These are phyloP conservation scores for Recurvirostra avosetta DNA, from an alignment of 2,113 vertebrate genomes.

Conservation along the genomic window DNA sequence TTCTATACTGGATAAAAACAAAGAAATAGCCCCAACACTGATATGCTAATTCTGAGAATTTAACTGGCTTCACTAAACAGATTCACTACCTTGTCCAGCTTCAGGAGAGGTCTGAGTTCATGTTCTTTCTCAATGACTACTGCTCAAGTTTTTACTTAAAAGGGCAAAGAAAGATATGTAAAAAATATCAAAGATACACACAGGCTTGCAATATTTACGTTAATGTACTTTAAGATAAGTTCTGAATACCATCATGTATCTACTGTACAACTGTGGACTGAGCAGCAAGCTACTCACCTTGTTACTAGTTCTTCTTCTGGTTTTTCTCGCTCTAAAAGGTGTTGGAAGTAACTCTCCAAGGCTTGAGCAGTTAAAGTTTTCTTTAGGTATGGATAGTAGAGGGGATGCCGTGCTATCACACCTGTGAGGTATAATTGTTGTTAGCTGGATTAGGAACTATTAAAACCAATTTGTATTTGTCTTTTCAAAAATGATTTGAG, in stretches of 20 bases:
- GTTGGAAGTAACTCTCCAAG: conserved; percentile 80
- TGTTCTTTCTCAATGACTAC: background rate
- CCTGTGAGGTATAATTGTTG: conserved; percentile 62
- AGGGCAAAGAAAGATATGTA: background rate
- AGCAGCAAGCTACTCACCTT: conserved; percentile 69
- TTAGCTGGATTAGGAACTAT: background rate
- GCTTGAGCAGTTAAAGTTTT: conserved; percentile 80
- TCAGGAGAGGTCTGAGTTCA: background rate
- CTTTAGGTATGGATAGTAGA: conserved; percentile 86
- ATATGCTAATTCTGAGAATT: background rate
- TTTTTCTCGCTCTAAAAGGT: conserved; percentile 75
- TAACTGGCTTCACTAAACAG: background rate
- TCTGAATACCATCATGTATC: background rate
- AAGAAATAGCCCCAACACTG: background rate
- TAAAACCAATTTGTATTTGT: background rate
- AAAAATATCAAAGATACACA: background rate
- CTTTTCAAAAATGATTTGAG: background rate
- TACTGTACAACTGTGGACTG: background rate
- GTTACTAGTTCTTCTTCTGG: conserved; percentile 61
- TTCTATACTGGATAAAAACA: background rate
- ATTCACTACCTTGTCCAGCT: background rate
- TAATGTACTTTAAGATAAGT: background rate
- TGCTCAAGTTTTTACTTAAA: background rate
- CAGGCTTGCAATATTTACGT: background rate
- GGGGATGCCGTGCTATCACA: conserved; percentile 81